Conservation (phyloP, 2,797 vertebrate genomes). For the Artibeus lituratus region DNA sequence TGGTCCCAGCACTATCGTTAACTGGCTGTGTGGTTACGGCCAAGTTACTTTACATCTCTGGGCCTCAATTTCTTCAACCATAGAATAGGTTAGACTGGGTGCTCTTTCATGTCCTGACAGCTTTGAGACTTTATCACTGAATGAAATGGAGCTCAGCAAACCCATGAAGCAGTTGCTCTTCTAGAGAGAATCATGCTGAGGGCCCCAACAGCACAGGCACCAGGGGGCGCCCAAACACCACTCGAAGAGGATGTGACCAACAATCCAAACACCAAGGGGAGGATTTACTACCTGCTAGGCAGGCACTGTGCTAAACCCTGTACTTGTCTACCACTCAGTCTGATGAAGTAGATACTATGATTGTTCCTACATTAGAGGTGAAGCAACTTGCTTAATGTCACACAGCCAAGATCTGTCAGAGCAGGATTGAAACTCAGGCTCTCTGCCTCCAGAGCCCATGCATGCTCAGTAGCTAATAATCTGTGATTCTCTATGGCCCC, state of each 20-base stretch:
- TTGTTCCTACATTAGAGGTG: background rate
- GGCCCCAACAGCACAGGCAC: slow-evolving; percentile 46
- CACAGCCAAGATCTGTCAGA: background rate
- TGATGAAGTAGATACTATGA: background rate
- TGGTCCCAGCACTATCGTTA: background rate
- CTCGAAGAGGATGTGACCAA: background rate
- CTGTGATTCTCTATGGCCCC: background rate
- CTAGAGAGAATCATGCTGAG: background rate
- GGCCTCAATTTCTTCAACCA: background rate
- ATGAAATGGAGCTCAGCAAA: background rate
- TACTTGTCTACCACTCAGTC: background rate
- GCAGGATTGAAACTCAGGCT: background rate
- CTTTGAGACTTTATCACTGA: background rate
- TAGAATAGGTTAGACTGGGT: background rate
- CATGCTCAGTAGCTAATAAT: background rate
- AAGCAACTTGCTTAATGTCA: background rate
- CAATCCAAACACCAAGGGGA: background rate
- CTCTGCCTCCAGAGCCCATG: background rate
- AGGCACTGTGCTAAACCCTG: background rate
- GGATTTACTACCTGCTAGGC: background rate
- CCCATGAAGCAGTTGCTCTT: background rate
- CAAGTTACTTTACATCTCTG: slow-evolving; percentile 1
- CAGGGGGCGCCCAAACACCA: slow-evolving; percentile 31
- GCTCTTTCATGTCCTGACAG: background rate
- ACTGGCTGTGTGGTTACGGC: background rate